These are phyloP conservation scores for Hydropsyche betteni DNA, from an alignment of 2,888 invertebrate species.

Conservation along the genomic window DNA sequence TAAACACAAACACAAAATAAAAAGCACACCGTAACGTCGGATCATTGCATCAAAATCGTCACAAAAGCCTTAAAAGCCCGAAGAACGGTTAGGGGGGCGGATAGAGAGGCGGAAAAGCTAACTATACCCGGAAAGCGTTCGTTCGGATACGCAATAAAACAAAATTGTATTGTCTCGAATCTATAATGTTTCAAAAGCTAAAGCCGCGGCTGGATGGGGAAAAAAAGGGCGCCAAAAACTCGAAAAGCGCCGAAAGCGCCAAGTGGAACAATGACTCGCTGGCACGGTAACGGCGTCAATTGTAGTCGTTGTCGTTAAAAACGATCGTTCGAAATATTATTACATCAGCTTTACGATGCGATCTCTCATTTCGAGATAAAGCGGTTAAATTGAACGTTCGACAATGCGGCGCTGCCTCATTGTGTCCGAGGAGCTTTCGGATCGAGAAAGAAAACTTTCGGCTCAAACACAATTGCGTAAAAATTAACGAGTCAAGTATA, in stretches of 20 bases:
- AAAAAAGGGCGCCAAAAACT: background rate
- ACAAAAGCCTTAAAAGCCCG: too few species aligned
- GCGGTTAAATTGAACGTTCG: background rate
- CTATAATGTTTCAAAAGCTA: background rate
- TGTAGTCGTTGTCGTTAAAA: slow-evolving; percentile 12
- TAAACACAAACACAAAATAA: too few species aligned
- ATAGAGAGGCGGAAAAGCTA: background rate
- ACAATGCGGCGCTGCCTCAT: background rate
- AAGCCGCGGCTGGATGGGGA: too few species aligned
- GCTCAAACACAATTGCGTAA: background rate
- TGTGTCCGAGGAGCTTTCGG: too few species aligned
- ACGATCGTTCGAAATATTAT: too few species aligned
- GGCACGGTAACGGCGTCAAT: slow-evolving; percentile 1
- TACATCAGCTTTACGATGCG: too few species aligned
- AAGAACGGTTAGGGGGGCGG: background rate
- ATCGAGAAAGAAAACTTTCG: background rate
- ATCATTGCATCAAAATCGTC: too few species aligned
- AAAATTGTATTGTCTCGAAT: slow-evolving; percentile 19
- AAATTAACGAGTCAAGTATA: too few species aligned
- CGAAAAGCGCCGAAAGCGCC: too few species aligned
- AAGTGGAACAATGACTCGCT: background rate
- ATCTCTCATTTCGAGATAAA: too few species aligned
- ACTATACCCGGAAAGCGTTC: background rate
- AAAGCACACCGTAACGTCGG: too few species aligned
- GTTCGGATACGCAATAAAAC: slow-evolving; percentile 13